phyloP scores from a whole-genome alignment of 2,113 vertebrate species.

The Phalacrocorax carbo region DNA sequence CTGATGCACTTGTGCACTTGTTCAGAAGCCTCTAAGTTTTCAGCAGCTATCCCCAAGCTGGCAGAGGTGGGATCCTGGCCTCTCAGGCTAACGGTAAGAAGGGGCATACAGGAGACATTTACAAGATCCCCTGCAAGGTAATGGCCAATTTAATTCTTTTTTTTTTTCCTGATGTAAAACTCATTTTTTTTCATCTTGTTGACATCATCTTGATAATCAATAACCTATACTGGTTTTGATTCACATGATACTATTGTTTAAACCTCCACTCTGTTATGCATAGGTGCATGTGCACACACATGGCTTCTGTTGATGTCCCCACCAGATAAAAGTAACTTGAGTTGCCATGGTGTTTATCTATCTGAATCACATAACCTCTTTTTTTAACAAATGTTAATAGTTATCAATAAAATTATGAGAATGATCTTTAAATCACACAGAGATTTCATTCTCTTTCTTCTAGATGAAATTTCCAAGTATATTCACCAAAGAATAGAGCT shows the following conservation, averaged over 20 bases:
- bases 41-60: neutral
- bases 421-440: constrained; percentile 24
- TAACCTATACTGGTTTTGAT: neutral
- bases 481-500: neutral
- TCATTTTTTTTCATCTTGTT: neutral
- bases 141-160: neutral
- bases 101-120: no score
- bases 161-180: neutral
- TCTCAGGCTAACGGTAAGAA: neutral
- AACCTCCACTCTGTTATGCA: neutral
- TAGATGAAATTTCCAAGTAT: neutral
- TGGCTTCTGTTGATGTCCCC: neutral
- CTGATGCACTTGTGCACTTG: neutral
- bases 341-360: neutral
- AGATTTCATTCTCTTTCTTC: neutral
- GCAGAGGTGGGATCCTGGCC: no score
- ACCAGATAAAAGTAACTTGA: neutral
- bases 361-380: neutral
- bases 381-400: constrained; percentile 13
- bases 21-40: neutral
- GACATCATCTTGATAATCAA: neutral
- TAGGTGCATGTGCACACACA: neutral
- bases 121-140: neutral
- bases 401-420: constrained; percentile 7
- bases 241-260: neutral